Evolutionary conservation across 2,888 invertebrate species (phyloP).

Genomic region (Girardia tigrina): DNA sequence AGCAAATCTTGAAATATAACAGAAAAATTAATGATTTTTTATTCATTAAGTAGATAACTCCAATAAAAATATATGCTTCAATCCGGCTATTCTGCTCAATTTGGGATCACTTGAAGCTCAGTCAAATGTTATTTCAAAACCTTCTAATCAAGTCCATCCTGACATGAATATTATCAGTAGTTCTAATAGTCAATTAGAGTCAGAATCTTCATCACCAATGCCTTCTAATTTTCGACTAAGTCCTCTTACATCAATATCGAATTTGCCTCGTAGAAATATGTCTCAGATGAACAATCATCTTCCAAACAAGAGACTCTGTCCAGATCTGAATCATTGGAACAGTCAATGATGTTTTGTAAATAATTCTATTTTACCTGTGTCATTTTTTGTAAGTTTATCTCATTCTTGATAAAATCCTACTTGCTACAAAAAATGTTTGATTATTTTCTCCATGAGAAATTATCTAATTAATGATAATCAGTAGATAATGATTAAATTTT

Average conservation of each 20-base stretch:
- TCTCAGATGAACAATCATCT: slow-evolving; percentile 23
- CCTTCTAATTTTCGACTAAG: slow-evolving; percentile 18
- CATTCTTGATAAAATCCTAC: neutral
- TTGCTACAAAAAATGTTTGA: neutral
- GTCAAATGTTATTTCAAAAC: neutral
- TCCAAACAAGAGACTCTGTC: slow-evolving; percentile 18
- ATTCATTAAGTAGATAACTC: neutral
- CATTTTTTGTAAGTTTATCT: neutral
- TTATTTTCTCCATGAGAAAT: neutral
- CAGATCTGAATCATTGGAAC: slow-evolving; percentile 23
- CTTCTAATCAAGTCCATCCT: slow-evolving; percentile 12
- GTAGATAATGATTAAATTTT: neutral
- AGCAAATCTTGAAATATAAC: too few relatives aligned
- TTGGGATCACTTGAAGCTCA: slow-evolving; percentile 20
- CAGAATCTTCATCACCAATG: slow-evolving; percentile 18
- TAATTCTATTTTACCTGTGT: neutral
- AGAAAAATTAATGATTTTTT: too few relatives aligned
- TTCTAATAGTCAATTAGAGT: neutral
- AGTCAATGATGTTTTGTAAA: neutral
- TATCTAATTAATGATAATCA: neutral
- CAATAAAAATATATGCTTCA: neutral
- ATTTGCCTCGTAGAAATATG: slow-evolving; percentile 15
- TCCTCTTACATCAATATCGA: slow-evolving; percentile 13
- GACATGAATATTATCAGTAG: neutral
- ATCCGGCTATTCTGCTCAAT: slow-evolving; percentile 20